Base-by-base conservation (phyloP, 2,888 invertebrate genomes). In the Clunio marinus region DNA sequence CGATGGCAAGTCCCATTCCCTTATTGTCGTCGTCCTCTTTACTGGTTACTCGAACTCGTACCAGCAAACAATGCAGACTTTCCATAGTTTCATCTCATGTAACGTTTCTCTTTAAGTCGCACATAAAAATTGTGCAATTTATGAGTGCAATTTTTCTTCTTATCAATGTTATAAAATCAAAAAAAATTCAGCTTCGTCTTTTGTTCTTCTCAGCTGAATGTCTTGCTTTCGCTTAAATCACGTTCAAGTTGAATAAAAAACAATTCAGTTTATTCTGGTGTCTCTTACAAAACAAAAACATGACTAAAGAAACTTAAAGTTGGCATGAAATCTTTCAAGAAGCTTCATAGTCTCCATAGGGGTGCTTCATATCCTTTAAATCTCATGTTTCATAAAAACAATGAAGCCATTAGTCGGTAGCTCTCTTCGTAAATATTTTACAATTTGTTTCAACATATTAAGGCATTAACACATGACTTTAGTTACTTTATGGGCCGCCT, bases 101-200 rank as follows among this genome's bases (percentile, higher is more conserved):
- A n/a, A n/a, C n/a, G n/a, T 8, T 32, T 32, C 32, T 32, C 32
- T 32, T 8, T 32, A 4, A 32, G 5, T 32, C 32, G 32, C 32
- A 32, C 32, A 32, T 32, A 20, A 20, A 59, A 20, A 35, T 27
- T 57, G 57, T 59, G 59, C 59, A 32, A 59, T 59, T 59, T 35
- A 59, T 59, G 59, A 28, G 25, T 32, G 22, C 37, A 24, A 25
- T 41, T 62, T 62, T 41, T 25, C 62, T 25, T 24, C 41, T 62
- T 62, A 62, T 62, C 62, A 62, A 25, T 41, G 32, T 62, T 62
- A 41, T 62, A 22, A 62, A 41, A 62, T 62, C 62, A 25, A 3
- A 15, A 59, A 17, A 59, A 15, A n/a, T n/a, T n/a, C n/a, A 32
- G 32, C 32, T 32, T 32, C 32, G 32, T 17, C 45, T 45, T 45